Base-by-base conservation (phyloP, 1,140 invertebrate genomes). In the Trichonephila clavipes region DNA sequence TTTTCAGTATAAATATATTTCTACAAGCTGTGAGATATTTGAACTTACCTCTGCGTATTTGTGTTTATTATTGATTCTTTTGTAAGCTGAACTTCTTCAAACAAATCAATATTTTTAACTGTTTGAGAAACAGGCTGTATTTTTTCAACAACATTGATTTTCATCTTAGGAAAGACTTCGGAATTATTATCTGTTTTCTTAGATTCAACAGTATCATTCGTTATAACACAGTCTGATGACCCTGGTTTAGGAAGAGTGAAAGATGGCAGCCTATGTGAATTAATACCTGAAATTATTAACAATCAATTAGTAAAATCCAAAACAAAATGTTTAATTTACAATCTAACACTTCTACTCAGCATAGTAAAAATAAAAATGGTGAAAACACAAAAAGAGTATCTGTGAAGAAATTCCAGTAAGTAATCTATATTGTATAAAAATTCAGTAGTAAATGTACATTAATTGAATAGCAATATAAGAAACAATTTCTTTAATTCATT, bases 141-240 rank as follows among this genome's bases (percentile, higher is more conserved):
- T 81, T 59, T 34, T 21, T 24, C 40, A 51, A 24, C 58, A 66
- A 18, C 59, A 82, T 34, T 24, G 19, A 24, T 59, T 81, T 88
- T 93, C 85, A 93, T 88, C 87, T 93, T 93, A n/a, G 91, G 91
- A 88, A 93, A 93, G 16, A 87, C 62, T 44, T 93, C 85, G 40
- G 14, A 5, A 61, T 6, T n/a, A 44, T 59, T 59, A 24, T n/a
- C n/a, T 88, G 18, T 12, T 28, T 64, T 92, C 21, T 85, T 69
- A 59, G n/a, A 51, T 51, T 72, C 21, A 86, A 1, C 34, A 18
- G 16, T 24, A 64, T 44, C 62, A 40, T n/a, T 66, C 34, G 34
- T 28, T 77, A 51, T 66, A 59, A 82, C 88, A 81, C 66, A 58
- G 28, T 62, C 58, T 51, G 51, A 7, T 6, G 69, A 40, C 8